Evolutionary conservation across 2,888 invertebrate genomes (phyloP), one percentile per base, ranked within the genome.

Genomic region (Choreutis nemorana): DNA sequence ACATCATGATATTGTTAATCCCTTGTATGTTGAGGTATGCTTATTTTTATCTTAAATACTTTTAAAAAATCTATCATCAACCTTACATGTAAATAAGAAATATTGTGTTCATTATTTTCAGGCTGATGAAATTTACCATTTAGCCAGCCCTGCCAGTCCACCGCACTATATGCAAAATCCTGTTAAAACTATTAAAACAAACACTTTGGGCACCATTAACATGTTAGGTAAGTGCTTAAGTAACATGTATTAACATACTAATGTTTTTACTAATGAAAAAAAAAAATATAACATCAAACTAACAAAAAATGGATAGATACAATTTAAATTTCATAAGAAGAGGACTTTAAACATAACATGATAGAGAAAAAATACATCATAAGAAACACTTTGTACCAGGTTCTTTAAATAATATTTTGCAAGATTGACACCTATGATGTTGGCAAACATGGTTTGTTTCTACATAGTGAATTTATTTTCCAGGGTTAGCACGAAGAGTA

Each of bases 91-190:
- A 9, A 23, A 23, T 23, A n/a, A 8, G n/a, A 23, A 8, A 23
- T 16, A 7, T 23, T 11, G 15, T n/a, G n/a, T 15, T 3, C 8
- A 28, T 27, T 23, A 34, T 33, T 65, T 64, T 33, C 51, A 80
- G 80, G 97, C 97, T 29, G 91, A 92, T 66, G 91, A 99, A 81
- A 97, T 99, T 53, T 99, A 98, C 66, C 98, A 99, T 64, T 81
- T 99, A 54, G 99, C 99, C 10, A 97, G 97, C 58, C 99, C 99
- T 6, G 99, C 99, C 1, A 97, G 97, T 44, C 99, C 99, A 12
- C 97, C 97, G 0, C 98, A 99, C 78, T 99, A 99, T 60, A 99
- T 99, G 99, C 90, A 92, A 58, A 99, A 99, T 81, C 98, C 99
- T 15, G 97, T 99, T 2, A 99, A 99, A 75, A 99, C 99, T 9